phyloP scores from a whole-genome alignment of 2,113 vertebrate genomes.

The Cryptomyrus ogoouensis region DNA sequence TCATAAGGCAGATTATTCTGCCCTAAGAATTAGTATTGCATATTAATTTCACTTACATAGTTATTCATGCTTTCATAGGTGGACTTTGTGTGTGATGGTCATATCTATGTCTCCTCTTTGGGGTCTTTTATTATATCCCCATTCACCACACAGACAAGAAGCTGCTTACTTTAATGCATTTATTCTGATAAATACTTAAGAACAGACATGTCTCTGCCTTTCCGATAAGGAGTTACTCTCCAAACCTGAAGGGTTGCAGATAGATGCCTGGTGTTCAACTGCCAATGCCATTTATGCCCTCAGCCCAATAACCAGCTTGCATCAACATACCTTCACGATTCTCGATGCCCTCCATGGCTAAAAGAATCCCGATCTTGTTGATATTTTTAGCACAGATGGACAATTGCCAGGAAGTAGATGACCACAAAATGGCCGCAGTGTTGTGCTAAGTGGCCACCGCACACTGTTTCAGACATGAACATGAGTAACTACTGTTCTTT shows the following conservation, averaged over 20 bases:
- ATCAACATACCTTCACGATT: neutral
- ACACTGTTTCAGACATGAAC: neutral
- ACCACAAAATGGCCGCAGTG: neutral
- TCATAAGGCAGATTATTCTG: neutral
- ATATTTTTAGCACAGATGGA: constrained; percentile 5
- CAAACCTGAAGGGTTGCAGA: neutral
- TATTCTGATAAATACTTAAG: neutral
- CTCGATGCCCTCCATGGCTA: neutral
- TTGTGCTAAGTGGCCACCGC: too few species aligned
- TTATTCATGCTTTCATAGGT: neutral
- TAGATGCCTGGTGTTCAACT: neutral
- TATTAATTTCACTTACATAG: constrained; percentile 6
- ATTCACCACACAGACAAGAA: neutral
- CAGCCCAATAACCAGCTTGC: neutral
- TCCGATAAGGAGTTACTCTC: too few species aligned
- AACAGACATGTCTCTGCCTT: constrained; percentile 1
- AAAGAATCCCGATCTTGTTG: neutral
- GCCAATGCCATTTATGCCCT: neutral
- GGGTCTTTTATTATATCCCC: neutral
- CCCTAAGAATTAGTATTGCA: neutral
- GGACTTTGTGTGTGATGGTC: neutral
- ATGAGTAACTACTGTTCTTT: neutral
- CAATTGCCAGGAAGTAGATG: neutral
- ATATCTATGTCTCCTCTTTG: neutral
- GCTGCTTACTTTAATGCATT: neutral